These are phyloP conservation scores for Bucco capensis DNA, from an alignment of 2,113 vertebrate genomes.

Conservation along the genomic window DNA sequence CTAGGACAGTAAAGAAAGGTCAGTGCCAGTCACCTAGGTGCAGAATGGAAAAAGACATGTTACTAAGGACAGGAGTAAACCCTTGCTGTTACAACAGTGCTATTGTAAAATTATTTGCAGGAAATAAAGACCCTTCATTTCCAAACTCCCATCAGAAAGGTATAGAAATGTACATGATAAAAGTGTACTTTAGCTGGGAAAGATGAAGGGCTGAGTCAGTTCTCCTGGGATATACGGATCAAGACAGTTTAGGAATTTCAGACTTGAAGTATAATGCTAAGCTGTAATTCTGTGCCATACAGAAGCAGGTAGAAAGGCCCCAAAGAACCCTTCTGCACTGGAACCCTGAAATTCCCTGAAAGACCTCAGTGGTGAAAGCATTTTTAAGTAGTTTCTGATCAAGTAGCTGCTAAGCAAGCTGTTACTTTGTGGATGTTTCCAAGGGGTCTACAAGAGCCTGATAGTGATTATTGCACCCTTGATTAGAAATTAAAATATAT, in stretches of 20 bases:
- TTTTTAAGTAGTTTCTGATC: not conserved
- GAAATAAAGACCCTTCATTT: slow-evolving; percentile 1
- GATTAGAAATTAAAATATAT: not conserved
- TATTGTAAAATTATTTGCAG: not conserved
- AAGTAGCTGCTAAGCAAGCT: not conserved
- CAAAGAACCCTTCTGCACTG: not conserved
- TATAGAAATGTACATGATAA: fast-evolving
- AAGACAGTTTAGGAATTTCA: not conserved
- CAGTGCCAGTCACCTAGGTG: not conserved
- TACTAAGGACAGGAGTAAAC: not conserved
- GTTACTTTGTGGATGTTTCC: not conserved
- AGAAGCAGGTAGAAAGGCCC: not conserved
- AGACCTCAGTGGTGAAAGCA: not conserved
- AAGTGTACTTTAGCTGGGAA: not conserved
- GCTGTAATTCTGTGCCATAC: not conserved
- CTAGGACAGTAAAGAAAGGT: not conserved
- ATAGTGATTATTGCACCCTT: not conserved
- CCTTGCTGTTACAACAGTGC: not conserved
- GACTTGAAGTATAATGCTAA: not conserved
- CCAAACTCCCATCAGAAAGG: not conserved
- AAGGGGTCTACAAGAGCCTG: not conserved
- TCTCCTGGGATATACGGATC: not conserved
- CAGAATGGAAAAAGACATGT: not conserved
- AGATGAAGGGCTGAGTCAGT: not conserved
- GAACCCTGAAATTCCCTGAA: not conserved